Conservation (phyloP, 2,113 vertebrate species). For the Zosterops hypoxanthus region DNA sequence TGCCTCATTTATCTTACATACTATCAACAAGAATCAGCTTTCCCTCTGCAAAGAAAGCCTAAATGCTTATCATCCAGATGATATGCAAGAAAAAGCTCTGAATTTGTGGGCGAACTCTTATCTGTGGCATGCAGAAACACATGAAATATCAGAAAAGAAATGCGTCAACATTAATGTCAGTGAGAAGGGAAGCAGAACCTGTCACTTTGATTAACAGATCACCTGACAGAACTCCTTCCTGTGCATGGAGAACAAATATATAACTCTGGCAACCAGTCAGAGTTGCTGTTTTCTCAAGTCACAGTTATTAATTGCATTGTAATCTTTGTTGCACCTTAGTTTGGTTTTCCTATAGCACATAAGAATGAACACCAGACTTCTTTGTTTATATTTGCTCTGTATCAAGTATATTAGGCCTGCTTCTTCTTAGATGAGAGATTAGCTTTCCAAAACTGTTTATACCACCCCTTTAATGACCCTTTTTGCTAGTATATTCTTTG, state of each 20-base stretch:
- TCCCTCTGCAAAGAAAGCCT: background rate
- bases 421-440: background rate
- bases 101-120: slow-evolving; percentile 42
- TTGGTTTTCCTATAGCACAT: background rate
- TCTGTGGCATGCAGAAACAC: slow-evolving; percentile 46
- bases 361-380: background rate
- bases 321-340: slow-evolving; percentile 3
- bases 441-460: background rate
- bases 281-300: slow-evolving; percentile 45
- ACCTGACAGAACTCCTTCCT: slow-evolving; percentile 37
- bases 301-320: background rate
- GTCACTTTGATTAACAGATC: slow-evolving; percentile 21
- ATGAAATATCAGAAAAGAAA: slow-evolving; percentile 49
- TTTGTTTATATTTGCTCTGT: background rate
- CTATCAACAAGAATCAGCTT: slow-evolving; percentile 28
- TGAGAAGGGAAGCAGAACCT: background rate
- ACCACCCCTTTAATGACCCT: background rate
- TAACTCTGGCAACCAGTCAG: background rate
- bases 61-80: slow-evolving; percentile 29
- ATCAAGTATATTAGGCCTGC: background rate
- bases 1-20: slow-evolving; percentile 44
- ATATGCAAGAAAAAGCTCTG: background rate
- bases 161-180: slow-evolving; percentile 39
- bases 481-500: background rate
- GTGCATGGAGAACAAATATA: background rate